Percentiles rank a stretch among this genome's conserved stretches.
phyloP scores from a whole-genome alignment of 1,140 invertebrate genomes.

The Battus philenor region DNA sequence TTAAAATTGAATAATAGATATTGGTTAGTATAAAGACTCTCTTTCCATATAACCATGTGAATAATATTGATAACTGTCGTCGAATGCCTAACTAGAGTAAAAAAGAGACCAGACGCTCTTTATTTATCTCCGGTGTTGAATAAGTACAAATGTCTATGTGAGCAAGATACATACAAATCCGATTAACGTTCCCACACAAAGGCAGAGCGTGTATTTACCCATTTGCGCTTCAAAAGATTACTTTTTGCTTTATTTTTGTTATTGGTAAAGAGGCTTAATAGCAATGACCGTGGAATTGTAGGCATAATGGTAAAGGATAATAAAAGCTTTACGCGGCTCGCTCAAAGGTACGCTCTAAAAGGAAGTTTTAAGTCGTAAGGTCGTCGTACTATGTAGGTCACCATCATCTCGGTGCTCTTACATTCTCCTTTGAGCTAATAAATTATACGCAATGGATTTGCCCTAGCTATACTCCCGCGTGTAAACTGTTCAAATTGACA shows the following conservation, averaged over 20 bases:
- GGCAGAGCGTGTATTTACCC: conserved; percentile 10
- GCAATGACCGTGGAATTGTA: conserved; percentile 3
- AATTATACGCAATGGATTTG: conserved; percentile 23
- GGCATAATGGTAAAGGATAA: conserved; percentile 4
- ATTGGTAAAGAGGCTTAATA: conserved; percentile 6
- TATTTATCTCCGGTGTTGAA: conserved; percentile 9
- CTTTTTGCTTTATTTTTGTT: conserved; percentile 10
- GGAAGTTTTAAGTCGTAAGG: conserved; percentile 6
- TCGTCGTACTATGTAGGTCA: conserved; percentile 23
- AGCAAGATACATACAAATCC: conserved; percentile 9
- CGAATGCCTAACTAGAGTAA: conserved; percentile 6
- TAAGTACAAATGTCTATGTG: conserved; percentile 14
- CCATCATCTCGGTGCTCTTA: conserved; percentile 15
- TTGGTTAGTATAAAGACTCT: neutral
- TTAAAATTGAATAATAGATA: neutral
- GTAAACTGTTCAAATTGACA: conserved; percentile 26
- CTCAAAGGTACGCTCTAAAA: conserved; percentile 7
- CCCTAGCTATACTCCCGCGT: conserved; percentile 8
- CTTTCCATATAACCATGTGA: neutral
- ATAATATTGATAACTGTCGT: conserved; percentile 2
- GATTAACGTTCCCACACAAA: conserved; percentile 8
- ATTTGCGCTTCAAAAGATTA: conserved; percentile 10
- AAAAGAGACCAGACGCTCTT: conserved; percentile 6
- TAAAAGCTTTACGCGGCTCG: neutral
- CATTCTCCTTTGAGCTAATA: conserved; percentile 27